Evolutionary conservation across 2,888 invertebrate genomes (phyloP).

Genomic region (Eupithecia exiguata): DNA sequence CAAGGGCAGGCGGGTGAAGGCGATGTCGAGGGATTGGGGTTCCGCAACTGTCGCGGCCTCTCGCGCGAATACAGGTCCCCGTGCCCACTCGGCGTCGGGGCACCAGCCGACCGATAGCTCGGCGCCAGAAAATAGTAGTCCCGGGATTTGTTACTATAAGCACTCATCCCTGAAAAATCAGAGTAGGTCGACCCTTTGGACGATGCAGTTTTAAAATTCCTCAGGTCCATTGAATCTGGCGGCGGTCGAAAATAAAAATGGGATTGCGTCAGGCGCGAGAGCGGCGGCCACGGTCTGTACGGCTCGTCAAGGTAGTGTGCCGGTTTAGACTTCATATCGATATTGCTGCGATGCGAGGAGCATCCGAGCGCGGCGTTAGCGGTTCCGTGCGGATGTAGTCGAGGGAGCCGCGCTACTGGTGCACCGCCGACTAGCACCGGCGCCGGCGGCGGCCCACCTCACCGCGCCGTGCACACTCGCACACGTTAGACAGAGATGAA

Average conservation of each 20-base stretch:
- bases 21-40: constrained; percentile 45
- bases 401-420: constrained; percentile 78
- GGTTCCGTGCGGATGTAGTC: constrained; percentile 78
- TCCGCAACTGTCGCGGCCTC: constrained; percentile 74
- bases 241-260: constrained; percentile 80
- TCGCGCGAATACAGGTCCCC: constrained; percentile 70
- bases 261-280: constrained; percentile 82
- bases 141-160: constrained; percentile 76
- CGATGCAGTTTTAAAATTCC: constrained; percentile 76
- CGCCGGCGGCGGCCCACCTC: constrained; percentile 68
- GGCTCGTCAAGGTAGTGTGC: constrained; percentile 79
- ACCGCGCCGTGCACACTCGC: constrained; percentile 64
- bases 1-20: constrained; percentile 83
- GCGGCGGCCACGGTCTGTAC: constrained; percentile 87
- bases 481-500: constrained; percentile 78
- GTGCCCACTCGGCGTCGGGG: constrained; percentile 72
- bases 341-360: constrained; percentile 72
- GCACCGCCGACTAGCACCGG: constrained; percentile 63
- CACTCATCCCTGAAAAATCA: constrained; percentile 81
- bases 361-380: constrained; percentile 73
- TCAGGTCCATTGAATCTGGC: constrained; percentile 78
- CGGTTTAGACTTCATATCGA: constrained; percentile 86
- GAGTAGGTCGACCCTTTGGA: constrained; percentile 78
- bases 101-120: constrained; percentile 87
- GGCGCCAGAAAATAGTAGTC: constrained; percentile 87